Conservation (phyloP, 2,113 vertebrate genomes). For the Megaceryle maxima region DNA sequence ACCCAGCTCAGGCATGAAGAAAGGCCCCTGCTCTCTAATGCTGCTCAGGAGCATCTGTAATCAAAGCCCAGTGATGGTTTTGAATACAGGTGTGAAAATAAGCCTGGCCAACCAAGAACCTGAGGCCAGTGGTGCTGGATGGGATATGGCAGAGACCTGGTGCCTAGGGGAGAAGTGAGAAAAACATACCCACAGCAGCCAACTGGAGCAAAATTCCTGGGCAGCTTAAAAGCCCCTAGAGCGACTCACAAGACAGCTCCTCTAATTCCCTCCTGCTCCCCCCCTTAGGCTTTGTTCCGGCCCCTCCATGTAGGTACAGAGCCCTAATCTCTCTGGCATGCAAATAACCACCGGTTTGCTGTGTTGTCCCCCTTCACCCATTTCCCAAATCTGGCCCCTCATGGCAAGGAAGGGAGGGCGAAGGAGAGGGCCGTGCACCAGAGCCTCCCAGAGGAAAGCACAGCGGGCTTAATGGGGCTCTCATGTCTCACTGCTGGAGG, state of each 20-base stretch:
- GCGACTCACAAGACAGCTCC: neutral
- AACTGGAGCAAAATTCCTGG: conserved; percentile 56
- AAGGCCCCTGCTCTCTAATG: neutral
- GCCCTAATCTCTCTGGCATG: conserved; percentile 62
- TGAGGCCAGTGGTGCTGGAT: neutral
- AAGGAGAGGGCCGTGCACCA: neutral
- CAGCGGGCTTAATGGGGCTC: neutral
- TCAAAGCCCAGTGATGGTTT: neutral
- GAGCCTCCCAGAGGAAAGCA: neutral
- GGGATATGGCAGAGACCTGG: neutral
- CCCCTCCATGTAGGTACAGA: neutral
- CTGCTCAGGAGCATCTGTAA: neutral
- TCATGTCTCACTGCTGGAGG: neutral
- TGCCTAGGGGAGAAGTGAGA: neutral
- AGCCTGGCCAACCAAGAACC: neutral
- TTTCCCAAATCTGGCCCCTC: neutral
- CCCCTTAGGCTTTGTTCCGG: neutral
- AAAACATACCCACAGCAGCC: conserved; percentile 12
- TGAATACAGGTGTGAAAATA: neutral
- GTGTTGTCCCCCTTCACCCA: conserved; percentile 30
- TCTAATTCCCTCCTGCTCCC: conserved; percentile 29
- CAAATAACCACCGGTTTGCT: neutral
- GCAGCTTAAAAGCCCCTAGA: conserved; percentile 55
- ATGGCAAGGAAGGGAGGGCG: rapidly evolving
- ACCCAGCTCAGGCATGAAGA: neutral